Conservation (phyloP, 2,888 invertebrate species). For the Drosophila glabriapex region DNA sequence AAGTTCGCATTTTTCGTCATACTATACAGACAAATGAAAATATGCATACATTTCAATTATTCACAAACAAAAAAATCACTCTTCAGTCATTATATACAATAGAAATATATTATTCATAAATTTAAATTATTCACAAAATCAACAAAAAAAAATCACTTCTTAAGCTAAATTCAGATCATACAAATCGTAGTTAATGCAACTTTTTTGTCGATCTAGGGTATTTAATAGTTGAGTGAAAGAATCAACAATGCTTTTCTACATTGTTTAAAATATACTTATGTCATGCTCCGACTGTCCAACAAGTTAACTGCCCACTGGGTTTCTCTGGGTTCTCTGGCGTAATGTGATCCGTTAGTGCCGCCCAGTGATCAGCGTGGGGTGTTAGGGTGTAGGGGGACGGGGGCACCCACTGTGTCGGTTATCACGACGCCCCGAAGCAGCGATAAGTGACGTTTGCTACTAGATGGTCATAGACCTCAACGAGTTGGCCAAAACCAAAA, state of each 20-base stretch:
- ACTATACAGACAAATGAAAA: neutral
- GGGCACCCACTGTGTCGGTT: conserved; percentile 32
- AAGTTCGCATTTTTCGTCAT: neutral
- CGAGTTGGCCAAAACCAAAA: conserved; percentile 30
- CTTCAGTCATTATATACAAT: neutral
- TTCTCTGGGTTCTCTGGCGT: conserved; percentile 39
- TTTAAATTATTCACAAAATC: neutral
- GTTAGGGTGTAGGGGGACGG: neutral
- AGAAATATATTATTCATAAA: neutral
- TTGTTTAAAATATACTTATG: conserved; percentile 40
- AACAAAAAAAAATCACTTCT: neutral
- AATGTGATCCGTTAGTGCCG: conserved; percentile 56
- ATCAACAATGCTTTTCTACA: neutral
- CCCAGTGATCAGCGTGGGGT: conserved; percentile 29
- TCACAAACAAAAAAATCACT: neutral
- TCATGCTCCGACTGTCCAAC: conserved; percentile 53
- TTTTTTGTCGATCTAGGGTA: neutral
- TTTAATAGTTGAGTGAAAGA: neutral
- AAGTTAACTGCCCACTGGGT: conserved; percentile 58
- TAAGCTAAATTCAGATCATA: neutral
- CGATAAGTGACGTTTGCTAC: conserved; percentile 50
- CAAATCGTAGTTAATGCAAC: neutral
- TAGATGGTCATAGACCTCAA: conserved; percentile 59
- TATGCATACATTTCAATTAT: neutral
- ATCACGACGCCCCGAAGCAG: conserved; percentile 38